Conservation (phyloP, 2,113 vertebrate species). For the Tringa solitaria region DNA sequence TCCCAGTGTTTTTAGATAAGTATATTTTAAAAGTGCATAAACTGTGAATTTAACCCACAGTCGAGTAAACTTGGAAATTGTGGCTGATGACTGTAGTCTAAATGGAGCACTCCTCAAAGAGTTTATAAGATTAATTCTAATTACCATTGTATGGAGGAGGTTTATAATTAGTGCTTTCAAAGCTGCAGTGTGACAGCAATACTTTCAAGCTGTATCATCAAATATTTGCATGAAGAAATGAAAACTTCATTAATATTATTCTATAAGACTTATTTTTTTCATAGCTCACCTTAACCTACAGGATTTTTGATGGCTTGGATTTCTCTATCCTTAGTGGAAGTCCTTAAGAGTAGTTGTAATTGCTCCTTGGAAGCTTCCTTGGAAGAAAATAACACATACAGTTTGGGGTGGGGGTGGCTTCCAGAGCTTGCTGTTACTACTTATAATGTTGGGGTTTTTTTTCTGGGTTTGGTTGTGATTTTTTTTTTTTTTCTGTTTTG, state of each 20-base stretch:
- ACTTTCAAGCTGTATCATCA: background rate
- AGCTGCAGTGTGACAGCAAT: background rate
- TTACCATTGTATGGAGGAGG: background rate
- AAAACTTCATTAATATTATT: background rate
- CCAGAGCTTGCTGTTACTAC: background rate
- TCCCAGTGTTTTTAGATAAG: constrained; percentile 11
- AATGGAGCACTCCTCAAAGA: background rate
- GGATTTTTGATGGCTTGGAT: background rate
- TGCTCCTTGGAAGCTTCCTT: background rate
- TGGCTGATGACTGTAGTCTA: background rate
- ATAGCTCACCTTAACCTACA: background rate
- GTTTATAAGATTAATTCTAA: background rate
- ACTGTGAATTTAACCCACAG: background rate
- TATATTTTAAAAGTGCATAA: constrained; percentile 12
- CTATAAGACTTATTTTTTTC: background rate
- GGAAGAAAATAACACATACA: background rate
- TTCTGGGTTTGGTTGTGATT: background rate
- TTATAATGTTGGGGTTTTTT: background rate
- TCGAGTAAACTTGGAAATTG: background rate
- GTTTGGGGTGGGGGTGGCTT: rapidly evolving
- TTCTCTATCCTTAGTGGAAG: background rate
- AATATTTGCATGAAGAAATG: background rate
- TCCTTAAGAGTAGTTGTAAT: background rate
- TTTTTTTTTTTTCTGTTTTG: background rate
- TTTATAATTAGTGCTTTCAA: background rate